These are phyloP conservation scores for Panagrolaimus sp. DNA, from an alignment of 1,140 invertebrate species.

Conservation along the genomic window DNA sequence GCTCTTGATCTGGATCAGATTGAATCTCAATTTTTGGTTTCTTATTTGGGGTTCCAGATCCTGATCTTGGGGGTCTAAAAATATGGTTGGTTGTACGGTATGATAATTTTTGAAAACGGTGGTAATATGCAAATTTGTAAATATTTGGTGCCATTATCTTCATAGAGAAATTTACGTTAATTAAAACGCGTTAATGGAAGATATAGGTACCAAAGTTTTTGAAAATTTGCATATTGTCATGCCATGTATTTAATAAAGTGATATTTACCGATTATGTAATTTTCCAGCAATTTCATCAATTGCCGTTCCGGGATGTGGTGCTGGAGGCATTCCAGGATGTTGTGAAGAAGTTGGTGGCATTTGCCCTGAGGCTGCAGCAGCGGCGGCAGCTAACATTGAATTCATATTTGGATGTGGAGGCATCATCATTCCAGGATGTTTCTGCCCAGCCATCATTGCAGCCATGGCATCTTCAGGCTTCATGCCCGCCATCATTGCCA, in stretches of 20 bases:
- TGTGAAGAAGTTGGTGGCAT: background rate
- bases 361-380: too few species aligned
- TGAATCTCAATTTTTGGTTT: slow-evolving; percentile 24
- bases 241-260: too few species aligned
- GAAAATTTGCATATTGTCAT: too few species aligned
- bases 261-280: background rate
- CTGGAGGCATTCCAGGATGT: background rate
- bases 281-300: background rate
- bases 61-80: background rate
- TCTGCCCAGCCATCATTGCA: background rate
- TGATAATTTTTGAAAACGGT: too few species aligned
- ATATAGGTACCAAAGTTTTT: too few species aligned
- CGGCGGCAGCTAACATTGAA: background rate
- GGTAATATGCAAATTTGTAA: too few species aligned
- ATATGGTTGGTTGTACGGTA: too few species aligned
- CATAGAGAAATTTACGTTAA: too few species aligned
- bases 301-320: slow-evolving; percentile 6
- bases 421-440: slow-evolving; percentile 32
- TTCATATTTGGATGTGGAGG: slow-evolving; percentile 10
- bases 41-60: slow-evolving; percentile 14
- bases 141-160: too few species aligned
- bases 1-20: background rate
- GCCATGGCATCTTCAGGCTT: slow-evolving; percentile 42
- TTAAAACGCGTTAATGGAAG: too few species aligned
- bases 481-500: slow-evolving; percentile 14